Base-by-base conservation (phyloP, 2,888 invertebrate species). In the Troides oblongomaculatus region DNA sequence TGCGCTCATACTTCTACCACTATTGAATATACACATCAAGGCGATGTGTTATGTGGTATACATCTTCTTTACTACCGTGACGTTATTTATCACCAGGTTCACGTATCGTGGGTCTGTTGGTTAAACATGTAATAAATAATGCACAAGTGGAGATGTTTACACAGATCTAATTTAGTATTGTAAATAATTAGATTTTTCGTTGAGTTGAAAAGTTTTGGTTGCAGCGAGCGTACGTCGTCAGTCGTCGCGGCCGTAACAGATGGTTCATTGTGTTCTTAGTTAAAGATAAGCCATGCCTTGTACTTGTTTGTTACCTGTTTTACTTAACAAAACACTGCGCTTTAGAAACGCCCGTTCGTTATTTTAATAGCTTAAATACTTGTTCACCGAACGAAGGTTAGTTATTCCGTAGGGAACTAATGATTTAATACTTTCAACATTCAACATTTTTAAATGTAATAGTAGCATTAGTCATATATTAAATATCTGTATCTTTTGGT, bases 141-240 rank as follows among this genome's bases (percentile, higher is more conserved):
- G 30, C 30, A 30, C 12, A 43, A 43, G 43, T 43, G 8, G 0
- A 14, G 2, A 14, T 46, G 12, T 62, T 66, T 70, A 66, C 69
- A 25, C 53, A 56, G 53, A 30, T 36, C 36, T 39, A 39, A 64
- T 56, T 65, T 62, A 56, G 36, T 30, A 39, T 66, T 43, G 58
- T 63, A 57, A 60, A 67, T 64, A 60, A 39, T 62, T 62, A 46
- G 57, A 57, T 60, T 71, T 30, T 71, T 64, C 62, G 60, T 64
- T 30, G 56, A 60, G 66, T 71, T 73, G 74, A 72, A 74, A 70
- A 70, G 75, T 75, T 74, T 76, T 74, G 76, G 81, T 78, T 82
- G 82, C 82, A 85, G 80, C 82, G 77, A 84, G 84, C 80, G 88
- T 87, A 79, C 81, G 83, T 79, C 82, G 85, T 88, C 89, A 83